Evolutionary conservation across 2,888 invertebrate genomes (phyloP).

Genomic region (Drosophila peninsularis): DNA sequence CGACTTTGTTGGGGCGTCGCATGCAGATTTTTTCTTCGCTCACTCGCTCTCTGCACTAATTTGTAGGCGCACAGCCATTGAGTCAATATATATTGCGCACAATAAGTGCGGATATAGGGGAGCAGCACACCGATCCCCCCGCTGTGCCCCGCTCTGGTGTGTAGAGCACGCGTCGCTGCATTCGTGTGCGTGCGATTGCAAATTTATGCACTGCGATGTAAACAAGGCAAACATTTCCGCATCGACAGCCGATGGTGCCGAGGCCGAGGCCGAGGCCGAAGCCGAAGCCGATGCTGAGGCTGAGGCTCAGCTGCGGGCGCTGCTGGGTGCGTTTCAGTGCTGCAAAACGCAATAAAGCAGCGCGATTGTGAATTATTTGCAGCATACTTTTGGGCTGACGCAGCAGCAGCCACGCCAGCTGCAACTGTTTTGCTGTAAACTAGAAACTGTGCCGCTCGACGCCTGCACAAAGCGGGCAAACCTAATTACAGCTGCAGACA

Average conservation of each 20-base stretch:
- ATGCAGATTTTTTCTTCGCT: conserved; percentile 56
- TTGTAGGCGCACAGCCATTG: conserved; percentile 57
- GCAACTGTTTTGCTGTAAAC: conserved; percentile 19
- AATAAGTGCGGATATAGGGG: conserved; percentile 27
- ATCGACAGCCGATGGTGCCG: conserved; percentile 42
- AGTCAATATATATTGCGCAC: conserved; percentile 59
- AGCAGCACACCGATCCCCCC: neutral
- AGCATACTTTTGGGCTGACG: conserved; percentile 68
- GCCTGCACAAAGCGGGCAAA: conserved; percentile 56
- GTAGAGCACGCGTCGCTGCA: conserved; percentile 54
- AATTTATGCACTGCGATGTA: conserved; percentile 79
- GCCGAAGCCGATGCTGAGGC: too few relatives aligned
- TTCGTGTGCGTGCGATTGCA: conserved; percentile 75
- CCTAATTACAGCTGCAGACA: conserved; percentile 76
- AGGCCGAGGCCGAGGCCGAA: neutral
- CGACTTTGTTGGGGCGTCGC: conserved; percentile 58
- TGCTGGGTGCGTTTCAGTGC: conserved; percentile 2
- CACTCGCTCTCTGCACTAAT: conserved; percentile 60
- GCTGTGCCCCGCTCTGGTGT: neutral
- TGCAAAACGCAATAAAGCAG: conserved; percentile 43
- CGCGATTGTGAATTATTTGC: conserved; percentile 75
- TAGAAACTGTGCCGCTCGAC: conserved; percentile 26
- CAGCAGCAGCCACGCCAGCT: conserved; percentile 24
- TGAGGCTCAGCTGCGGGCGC: neutral
- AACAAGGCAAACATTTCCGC: conserved; percentile 79